phyloP scores from a whole-genome alignment of 2,888 invertebrate genomes.

The Rhopalosiphum nymphaeae region DNA sequence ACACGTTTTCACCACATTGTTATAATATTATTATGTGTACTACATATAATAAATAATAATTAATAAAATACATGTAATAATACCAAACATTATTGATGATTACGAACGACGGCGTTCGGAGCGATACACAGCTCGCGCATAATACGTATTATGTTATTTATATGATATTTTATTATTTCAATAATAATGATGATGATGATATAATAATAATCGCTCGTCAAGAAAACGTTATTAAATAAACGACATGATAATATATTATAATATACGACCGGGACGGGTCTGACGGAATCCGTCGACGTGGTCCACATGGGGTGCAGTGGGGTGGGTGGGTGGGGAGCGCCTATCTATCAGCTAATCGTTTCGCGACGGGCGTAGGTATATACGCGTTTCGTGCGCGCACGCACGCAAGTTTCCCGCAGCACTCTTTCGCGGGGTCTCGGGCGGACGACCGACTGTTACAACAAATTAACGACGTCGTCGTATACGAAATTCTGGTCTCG shows the following conservation, averaged over 20 bases:
- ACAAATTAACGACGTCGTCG: constrained; percentile 6
- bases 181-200: neutral
- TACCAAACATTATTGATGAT: neutral
- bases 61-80: neutral
- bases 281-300: constrained; percentile 9
- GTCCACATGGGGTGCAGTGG: neutral
- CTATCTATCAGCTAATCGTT: constrained; percentile 11
- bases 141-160: neutral
- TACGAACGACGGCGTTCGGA: neutral
- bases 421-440: neutral
- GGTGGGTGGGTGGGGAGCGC: neutral
- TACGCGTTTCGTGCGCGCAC: neutral
- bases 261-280: constrained; percentile 7
- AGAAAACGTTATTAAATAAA: constrained; percentile 20
- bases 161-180: neutral
- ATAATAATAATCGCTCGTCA: neutral
- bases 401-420: neutral
- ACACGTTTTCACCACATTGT: neutral
- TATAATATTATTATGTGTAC: neutral
- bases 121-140: neutral
- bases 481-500: neutral
- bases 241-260: constrained; percentile 7
- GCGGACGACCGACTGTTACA: neutral
- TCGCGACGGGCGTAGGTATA: constrained; percentile 11
- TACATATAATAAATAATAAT: neutral